phyloP scores from a whole-genome alignment of 2,113 vertebrate species.

The Apaloderma vittatum region DNA sequence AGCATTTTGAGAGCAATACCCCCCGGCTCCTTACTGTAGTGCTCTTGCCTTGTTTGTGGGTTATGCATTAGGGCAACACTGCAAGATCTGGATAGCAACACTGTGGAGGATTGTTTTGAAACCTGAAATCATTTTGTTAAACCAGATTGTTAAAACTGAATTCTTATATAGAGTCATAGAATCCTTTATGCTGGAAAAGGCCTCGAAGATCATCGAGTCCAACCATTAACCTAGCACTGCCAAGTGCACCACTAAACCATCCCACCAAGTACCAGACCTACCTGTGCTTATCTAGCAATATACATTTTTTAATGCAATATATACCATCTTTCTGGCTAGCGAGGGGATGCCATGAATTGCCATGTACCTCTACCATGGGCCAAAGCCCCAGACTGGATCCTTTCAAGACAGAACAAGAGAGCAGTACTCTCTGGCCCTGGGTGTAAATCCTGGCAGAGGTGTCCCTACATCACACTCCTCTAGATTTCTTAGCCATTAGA shows the following conservation, averaged over 20 bases:
- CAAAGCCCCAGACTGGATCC: background rate
- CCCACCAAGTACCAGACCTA: no score
- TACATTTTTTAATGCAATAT: background rate
- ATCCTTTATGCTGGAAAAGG: no score
- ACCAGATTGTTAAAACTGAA: background rate
- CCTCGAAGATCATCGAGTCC: no score
- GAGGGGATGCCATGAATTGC: background rate
- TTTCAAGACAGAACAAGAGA: background rate
- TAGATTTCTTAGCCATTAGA: background rate
- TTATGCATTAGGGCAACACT: background rate
- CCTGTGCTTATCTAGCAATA: background rate
- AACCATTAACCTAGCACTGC: no score
- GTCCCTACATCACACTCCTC: background rate
- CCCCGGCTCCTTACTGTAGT: accelerated
- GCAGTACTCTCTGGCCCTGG: background rate
- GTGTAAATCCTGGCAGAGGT: background rate
- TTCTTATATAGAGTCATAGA: background rate
- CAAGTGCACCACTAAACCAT: no score
- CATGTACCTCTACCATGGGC: accelerated
- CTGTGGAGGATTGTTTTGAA: background rate
- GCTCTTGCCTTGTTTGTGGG: background rate
- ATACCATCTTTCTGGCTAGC: background rate
- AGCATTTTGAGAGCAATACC: background rate
- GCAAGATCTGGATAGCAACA: background rate
- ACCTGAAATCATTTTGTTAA: background rate